These are phyloP conservation scores for Nymphalis io DNA, from an alignment of 1,140 invertebrate species.

Conservation along the genomic window DNA sequence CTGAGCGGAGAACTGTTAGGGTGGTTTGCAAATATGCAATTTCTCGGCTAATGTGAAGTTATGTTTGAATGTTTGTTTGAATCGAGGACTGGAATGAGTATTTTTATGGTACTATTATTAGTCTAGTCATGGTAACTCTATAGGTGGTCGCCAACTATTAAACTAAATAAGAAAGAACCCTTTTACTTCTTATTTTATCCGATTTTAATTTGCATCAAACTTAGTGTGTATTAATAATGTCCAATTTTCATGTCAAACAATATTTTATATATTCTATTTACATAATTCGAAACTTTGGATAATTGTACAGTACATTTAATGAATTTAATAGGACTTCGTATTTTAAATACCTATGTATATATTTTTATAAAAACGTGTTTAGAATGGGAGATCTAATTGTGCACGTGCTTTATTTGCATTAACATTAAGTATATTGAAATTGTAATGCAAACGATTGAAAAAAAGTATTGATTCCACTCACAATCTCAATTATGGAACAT, in stretches of 20 bases:
- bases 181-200: no score
- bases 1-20: slow-evolving; percentile 39
- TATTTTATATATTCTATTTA: no score
- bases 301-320: no score
- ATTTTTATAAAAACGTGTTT: background rate
- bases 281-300: no score
- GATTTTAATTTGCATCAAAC: no score
- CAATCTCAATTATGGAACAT: slow-evolving; percentile 46
- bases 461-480: slow-evolving; percentile 47
- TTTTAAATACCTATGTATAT: no score
- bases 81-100: background rate
- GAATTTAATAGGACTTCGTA: no score
- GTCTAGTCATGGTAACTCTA: background rate
- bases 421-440: slow-evolving; percentile 21
- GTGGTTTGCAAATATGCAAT: slow-evolving; percentile 34
- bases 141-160: no score
- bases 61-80: background rate
- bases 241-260: no score
- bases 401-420: background rate
- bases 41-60: background rate
- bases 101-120: slow-evolving; percentile 3
- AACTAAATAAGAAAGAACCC: no score
- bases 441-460: slow-evolving; percentile 49
- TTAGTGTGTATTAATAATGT: no score
- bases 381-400: background rate